phyloP scores from a whole-genome alignment of 2,113 vertebrate genomes.

The Corynorhinus townsendii region DNA sequence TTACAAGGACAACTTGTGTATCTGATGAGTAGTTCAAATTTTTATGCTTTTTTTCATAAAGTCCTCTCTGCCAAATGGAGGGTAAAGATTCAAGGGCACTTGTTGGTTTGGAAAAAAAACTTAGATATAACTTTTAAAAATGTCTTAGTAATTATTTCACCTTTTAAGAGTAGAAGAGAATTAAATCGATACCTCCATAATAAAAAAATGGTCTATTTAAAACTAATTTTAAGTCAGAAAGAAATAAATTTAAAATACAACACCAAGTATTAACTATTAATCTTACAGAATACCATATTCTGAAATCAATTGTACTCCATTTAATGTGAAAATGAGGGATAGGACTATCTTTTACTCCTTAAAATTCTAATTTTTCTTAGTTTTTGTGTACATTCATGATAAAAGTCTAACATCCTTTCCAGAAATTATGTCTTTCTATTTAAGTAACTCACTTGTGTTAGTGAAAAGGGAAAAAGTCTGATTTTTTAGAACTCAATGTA shows the following conservation, averaged over 20 bases:
- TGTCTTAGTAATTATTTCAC: background rate
- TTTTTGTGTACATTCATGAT: background rate
- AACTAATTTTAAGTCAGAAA: background rate
- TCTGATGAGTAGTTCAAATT: background rate
- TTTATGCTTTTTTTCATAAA: conserved; percentile 39
- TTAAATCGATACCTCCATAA: background rate
- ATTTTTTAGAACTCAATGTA: background rate
- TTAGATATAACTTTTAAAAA: background rate
- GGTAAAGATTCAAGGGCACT: background rate
- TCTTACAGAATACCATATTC: background rate
- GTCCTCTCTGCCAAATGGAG: background rate
- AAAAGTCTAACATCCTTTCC: background rate
- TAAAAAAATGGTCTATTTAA: background rate
- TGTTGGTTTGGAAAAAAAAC: background rate
- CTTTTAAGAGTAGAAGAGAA: background rate
- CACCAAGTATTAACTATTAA: background rate
- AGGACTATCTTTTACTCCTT: background rate
- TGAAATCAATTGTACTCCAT: background rate
- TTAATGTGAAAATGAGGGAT: background rate
- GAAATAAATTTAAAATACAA: background rate
- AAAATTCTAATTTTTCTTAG: background rate
- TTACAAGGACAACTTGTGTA: conserved; percentile 35
- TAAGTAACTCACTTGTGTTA: background rate
- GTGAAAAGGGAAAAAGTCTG: background rate
- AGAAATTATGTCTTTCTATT: conserved; percentile 1